Evolutionary conservation across 1,140 invertebrate species (phyloP), one percentile per base, ranked within the genome.

Genomic region (Drosophila nebulosa): DNA sequence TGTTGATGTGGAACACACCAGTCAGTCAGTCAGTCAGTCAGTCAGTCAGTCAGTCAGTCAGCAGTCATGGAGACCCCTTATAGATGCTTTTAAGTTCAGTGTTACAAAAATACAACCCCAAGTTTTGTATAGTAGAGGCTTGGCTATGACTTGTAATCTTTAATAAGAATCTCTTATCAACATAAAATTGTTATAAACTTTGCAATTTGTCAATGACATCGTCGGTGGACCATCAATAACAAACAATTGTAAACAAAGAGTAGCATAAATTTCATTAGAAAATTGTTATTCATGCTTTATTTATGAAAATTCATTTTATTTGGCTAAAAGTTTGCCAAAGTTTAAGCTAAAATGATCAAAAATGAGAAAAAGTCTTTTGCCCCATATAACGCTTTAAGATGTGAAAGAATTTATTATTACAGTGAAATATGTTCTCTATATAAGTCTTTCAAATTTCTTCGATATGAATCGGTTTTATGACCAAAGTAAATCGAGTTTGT

Each of bases 1-100:
- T 69, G 80, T 86, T 80, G 65, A 77, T 62, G 56, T 73, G 81
- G 57, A 84, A 84, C 73, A n/a, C n/a, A n/a, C n/a, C n/a, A n/a
- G n/a, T n/a, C n/a, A n/a, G n/a, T n/a, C n/a, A n/a, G n/a, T n/a
- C n/a, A n/a, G n/a, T n/a, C n/a, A n/a, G n/a, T n/a, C n/a, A n/a
- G n/a, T n/a, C n/a, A n/a, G n/a, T n/a, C n/a, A n/a, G n/a, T n/a
- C n/a, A n/a, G n/a, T n/a, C n/a, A n/a, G n/a, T n/a, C n/a, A 53
- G 21, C 22, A 21, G n/a, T 35, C 35, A 32, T 7, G 24, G 16
- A n/a, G 5, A 42, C 35, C 10, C 14, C 12, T 56, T 5, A 24
- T n/a, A 3, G 24, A 53, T n/a, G 16, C 22, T 12, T 16, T 55
- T 55, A 6, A 16, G 39, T 46, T 46, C 16, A 21, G 39, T 21